Percentiles rank a stretch among this genome's conserved stretches.
Conservation (phyloP, 2,797 vertebrate genomes). For the Gymnopithys bicolor region DNA sequence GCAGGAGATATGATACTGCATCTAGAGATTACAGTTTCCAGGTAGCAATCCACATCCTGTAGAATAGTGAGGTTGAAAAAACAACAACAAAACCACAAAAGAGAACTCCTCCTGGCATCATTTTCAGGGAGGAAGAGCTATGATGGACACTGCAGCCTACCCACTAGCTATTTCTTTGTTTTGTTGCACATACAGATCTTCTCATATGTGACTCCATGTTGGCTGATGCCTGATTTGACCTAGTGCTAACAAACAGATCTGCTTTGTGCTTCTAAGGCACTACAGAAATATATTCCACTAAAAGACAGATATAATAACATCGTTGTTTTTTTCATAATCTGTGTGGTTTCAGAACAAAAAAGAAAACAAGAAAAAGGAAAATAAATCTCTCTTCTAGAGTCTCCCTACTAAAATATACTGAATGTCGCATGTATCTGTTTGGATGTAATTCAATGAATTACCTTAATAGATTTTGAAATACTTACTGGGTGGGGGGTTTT, state of each 20-base stretch:
- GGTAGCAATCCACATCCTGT: neutral
- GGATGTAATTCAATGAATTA: neutral
- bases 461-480: neutral
- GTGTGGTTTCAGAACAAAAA: neutral
- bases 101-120: neutral
- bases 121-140: neutral
- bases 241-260: neutral
- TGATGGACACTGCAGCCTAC: neutral
- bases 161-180: neutral
- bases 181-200: neutral
- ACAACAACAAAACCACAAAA: neutral
- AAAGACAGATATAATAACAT: neutral
- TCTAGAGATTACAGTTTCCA: neutral
- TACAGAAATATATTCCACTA: neutral
- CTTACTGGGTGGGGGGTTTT: neutral
- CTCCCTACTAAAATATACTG: neutral
- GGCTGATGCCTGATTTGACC: neutral
- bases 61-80: neutral
- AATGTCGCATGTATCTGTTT: neutral
- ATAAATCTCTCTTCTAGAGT: neutral
- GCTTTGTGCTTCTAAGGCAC: neutral
- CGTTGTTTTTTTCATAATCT: neutral
- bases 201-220: accelerated
- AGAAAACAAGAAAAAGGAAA: neutral
- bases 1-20: neutral